Evolutionary conservation across 2,113 vertebrate species (phyloP), one percentile per base, ranked within the genome.

Genomic region (Melanocharis versteri): DNA sequence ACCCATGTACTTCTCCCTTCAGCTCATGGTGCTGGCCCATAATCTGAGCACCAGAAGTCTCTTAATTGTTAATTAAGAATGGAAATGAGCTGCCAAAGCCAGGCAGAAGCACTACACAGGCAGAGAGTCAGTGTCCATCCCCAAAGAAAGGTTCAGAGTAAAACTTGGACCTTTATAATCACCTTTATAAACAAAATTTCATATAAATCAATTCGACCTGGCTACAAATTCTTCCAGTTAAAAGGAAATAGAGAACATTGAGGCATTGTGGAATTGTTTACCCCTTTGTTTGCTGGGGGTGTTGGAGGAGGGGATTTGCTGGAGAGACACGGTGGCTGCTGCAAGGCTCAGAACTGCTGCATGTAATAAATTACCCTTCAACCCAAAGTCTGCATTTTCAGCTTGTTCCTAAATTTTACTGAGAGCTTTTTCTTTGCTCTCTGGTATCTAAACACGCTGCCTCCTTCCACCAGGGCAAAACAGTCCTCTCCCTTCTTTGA

Each of bases 401-500:
- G 28, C 56, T 90, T 11, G 17, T 48, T 56, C 48, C n/a, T 78
- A 7, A 48, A 64, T 69, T 81, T 75, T 61, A 4, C 58, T 51
- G 19, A 15, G 53, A 79, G n/a, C 40, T 75, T 60, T 87, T 37
- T 10, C 65, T 54, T 82, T 64, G 31, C 48, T 54, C 6, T 60
- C 65, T 48, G 51, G 4, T 50, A 14, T 3, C 72, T 47, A 12
- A 51, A 47, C 18, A 18, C 0, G 0, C 62, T 47, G 5, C 26
- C n/a, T 48, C 12, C 40, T 89, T 87, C 65, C 56, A 78, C 16
- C 17, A 28, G 35, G 56, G 9, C 21, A 64, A 54, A 65, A 5
- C n/a, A 39, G 17, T 50, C 56, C 33, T 58, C 45, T 28, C n/a
- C 53, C 48, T 91, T 45, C 40, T 61, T 15, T 53, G 47, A 37